These are phyloP conservation scores for Oscheius sp. DNA, from an alignment of 1,140 invertebrate species.

Conservation along the genomic window DNA sequence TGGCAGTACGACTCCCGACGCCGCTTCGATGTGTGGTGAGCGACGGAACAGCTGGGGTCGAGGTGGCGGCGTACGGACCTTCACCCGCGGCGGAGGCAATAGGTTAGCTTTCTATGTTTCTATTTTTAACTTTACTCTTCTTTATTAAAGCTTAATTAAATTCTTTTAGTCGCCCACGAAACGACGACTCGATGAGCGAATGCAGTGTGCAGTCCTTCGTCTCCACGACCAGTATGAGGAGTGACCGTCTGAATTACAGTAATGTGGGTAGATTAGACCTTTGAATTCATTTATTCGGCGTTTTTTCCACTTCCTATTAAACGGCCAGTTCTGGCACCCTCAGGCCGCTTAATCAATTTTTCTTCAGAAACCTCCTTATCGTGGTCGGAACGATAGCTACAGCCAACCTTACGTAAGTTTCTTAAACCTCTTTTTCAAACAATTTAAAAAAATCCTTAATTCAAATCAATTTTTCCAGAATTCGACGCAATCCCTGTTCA, in stretches of 20 bases:
- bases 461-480: slow-evolving; percentile 12
- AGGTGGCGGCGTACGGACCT: not conserved
- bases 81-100: not conserved
- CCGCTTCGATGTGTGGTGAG: not conserved
- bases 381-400: not conserved
- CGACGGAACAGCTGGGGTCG: not conserved
- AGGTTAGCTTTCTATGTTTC: not conserved
- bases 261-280: too few species aligned
- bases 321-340: too few species aligned
- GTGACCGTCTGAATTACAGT: too few species aligned
- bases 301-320: too few species aligned
- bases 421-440: not conserved
- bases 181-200: not conserved
- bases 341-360: too few species aligned
- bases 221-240: not conserved
- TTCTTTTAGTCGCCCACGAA: not conserved
- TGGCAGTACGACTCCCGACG: not conserved
- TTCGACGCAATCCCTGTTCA: slow-evolving; percentile 28
- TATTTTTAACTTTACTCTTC: not conserved
- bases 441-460: too few species aligned
- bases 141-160: too few species aligned
- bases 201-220: not conserved
- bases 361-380: too few species aligned
- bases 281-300: too few species aligned
- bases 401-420: not conserved